phyloP scores from a whole-genome alignment of 2,797 vertebrate genomes.

The Podargus strigoides region DNA sequence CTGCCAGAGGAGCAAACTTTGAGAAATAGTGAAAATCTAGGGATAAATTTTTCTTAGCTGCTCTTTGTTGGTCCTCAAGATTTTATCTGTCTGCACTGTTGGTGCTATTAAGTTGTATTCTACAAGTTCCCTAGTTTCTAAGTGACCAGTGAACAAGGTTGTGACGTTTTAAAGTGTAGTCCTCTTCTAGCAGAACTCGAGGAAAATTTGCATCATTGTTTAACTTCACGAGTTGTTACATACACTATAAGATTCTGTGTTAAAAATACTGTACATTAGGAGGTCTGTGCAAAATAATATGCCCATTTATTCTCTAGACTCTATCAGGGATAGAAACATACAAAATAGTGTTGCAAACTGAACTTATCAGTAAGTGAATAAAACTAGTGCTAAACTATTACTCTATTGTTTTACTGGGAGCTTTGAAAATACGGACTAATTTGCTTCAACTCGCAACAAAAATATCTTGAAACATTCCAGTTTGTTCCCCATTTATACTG shows the following conservation, averaged over 20 bases:
- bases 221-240: conserved; percentile 26
- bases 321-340: conserved; percentile 67
- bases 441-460: conserved; percentile 55
- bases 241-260: conserved; percentile 59
- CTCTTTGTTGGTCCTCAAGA: conserved; percentile 45
- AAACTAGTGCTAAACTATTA: conserved; percentile 66
- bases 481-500: conserved; percentile 66
- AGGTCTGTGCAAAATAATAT: conserved; percentile 71
- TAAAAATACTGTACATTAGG: conserved; percentile 67
- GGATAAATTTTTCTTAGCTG: conserved; percentile 39
- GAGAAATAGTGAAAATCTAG: conserved; percentile 9
- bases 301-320: conserved; percentile 53
- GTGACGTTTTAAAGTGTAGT: neutral
- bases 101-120: neutral
- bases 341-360: conserved; percentile 65
- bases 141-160: neutral
- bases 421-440: conserved; percentile 57
- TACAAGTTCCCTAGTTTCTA: neutral
- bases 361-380: conserved; percentile 63
- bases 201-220: conserved; percentile 34
- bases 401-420: conserved; percentile 55
- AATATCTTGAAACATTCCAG: conserved; percentile 70
- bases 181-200: conserved; percentile 25
- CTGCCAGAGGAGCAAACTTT: conserved; percentile 58
- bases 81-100: conserved; percentile 4